Evolutionary conservation across 2,113 vertebrate genomes (phyloP).

Genomic region (Apodemus speciosus): DNA sequence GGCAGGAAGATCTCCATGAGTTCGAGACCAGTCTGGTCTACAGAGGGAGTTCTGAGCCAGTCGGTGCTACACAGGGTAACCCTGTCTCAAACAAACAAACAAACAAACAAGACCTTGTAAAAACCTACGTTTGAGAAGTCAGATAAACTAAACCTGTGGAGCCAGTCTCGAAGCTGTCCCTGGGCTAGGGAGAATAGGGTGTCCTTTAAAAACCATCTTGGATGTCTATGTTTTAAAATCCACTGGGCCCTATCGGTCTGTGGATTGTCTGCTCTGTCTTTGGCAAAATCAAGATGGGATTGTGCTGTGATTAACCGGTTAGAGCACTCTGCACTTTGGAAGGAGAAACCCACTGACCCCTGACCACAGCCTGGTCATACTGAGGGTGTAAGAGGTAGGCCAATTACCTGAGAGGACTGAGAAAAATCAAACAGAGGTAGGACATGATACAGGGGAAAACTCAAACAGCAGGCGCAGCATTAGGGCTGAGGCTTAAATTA

Average conservation of each 20-base stretch:
- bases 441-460: slow-evolving; percentile 59
- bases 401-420: slow-evolving; percentile 66
- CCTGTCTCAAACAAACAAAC: not conserved
- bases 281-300: not conserved
- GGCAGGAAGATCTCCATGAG: not conserved
- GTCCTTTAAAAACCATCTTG: slow-evolving; percentile 67
- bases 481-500: slow-evolving; percentile 66
- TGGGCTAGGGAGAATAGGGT: slow-evolving; percentile 53
- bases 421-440: slow-evolving; percentile 70
- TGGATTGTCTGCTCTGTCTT: slow-evolving; percentile 65
- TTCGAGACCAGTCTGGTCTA: not conserved
- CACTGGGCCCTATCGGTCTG: slow-evolving; percentile 65
- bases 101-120: not conserved
- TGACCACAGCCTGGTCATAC: slow-evolving; percentile 53
- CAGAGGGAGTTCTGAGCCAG: not conserved
- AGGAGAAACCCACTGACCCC: slow-evolving; percentile 31
- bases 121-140: not conserved
- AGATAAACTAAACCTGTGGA: slow-evolving; percentile 53
- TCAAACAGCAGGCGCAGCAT: slow-evolving; percentile 64
- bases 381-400: slow-evolving; percentile 59
- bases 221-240: slow-evolving; percentile 73
- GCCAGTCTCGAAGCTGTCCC: slow-evolving; percentile 53
- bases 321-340: not conserved
- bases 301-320: not conserved
- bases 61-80: not conserved